Base-by-base conservation (phyloP, 2,113 vertebrate species). In the Acrocephalus arundinaceus region DNA sequence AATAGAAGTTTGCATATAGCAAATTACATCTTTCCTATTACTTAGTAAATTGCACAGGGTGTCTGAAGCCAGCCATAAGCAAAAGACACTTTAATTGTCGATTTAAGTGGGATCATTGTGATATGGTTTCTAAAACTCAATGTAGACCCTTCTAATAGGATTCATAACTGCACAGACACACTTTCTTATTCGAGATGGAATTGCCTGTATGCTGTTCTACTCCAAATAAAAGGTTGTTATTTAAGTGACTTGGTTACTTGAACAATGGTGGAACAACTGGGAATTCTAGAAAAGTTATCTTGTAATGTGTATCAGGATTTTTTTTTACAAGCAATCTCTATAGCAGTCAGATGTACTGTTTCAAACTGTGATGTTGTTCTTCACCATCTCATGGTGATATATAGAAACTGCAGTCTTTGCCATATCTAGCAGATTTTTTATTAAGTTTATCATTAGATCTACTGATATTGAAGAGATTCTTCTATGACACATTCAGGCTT, bases 61-160 rank as follows among this genome's bases (percentile, higher is more conserved):
- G 17, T 96, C 84, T 93, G 85, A 93, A 94, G 17, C 27, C 75
- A 96, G 59, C 15, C 79, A 88, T 54, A 85, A 94, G 82, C 28
- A 86, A 94, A 80, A 74, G 8, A 80, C 39, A 68, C 17, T 93
- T 90, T 93, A 95, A 94, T 96, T 96, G 85, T 86, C 82, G 84
- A 75, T 95, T 93, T 95, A 93, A 96, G 43, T 84, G 51, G 37
- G 48, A 90, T 93, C 85, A 80, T 63, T 57, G 22, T 52, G 57
- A 68, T 75, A 92, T 37, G 55, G 79, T 61, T 96, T 90, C 72
- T 80, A 85, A 85, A 91, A 83, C 24, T 62, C 87, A 68, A 6
- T 67, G 48, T 41, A 96, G 63, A 88, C 39, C 33, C 19, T 77
- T 74, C 55, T 94, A 93, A 95, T 87, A 80, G 35, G 52, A 67